phyloP scores from a whole-genome alignment of 2,113 vertebrate genomes.

The Prolemur simus region DNA sequence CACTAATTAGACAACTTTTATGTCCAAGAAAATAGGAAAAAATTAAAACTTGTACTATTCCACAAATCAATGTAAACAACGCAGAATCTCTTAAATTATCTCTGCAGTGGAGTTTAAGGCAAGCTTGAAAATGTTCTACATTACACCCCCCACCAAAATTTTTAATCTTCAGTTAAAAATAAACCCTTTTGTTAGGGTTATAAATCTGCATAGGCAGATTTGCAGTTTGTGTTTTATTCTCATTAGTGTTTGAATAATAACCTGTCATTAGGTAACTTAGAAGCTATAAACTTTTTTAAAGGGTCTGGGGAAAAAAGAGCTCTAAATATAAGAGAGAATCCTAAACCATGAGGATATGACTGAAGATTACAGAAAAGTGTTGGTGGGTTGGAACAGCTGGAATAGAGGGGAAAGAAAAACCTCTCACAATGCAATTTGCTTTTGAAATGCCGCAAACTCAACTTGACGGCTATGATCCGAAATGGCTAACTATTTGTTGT shows the following conservation, averaged over 20 bases:
- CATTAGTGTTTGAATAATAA: not conserved
- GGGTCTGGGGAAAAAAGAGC: not conserved
- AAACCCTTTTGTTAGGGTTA: not conserved
- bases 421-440: not conserved
- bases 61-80: not conserved
- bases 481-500: not conserved
- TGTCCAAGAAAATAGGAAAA: not conserved
- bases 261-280: not conserved
- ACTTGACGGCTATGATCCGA: constrained; percentile 32
- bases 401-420: not conserved
- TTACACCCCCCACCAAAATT: not conserved
- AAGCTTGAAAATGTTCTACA: not conserved
- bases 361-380: constrained; percentile 18
- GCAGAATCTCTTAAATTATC: not conserved
- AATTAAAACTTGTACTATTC: constrained; percentile 9
- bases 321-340: not conserved
- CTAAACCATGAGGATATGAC: not conserved
- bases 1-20: constrained; percentile 35
- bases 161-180: constrained; percentile 23
- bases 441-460: constrained; percentile 36
- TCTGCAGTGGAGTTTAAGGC: not conserved
- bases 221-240: constrained; percentile 10
- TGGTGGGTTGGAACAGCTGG: not conserved
- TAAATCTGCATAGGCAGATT: not conserved
- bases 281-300: not conserved